Evolutionary conservation across 1,140 invertebrate genomes (phyloP).

Genomic region (Drosophila sp.): DNA sequence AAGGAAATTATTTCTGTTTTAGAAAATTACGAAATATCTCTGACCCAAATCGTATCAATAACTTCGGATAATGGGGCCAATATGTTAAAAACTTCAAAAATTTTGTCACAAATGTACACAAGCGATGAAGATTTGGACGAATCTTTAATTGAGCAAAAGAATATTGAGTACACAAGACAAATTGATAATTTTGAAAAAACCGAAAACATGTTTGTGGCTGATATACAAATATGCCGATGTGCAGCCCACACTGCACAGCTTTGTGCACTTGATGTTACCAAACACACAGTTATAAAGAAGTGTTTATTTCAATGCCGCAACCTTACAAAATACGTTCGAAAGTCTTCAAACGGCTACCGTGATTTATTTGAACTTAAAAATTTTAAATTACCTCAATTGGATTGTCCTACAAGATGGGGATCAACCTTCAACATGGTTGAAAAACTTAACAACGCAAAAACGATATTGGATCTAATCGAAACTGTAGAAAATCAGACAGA

Average conservation of each 20-base stretch:
- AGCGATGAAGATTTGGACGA: not conserved
- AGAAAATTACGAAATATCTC: conserved; percentile 14
- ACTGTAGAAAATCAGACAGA: conserved; percentile 33
- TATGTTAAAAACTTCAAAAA: conserved; percentile 2
- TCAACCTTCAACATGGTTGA: conserved; percentile 40
- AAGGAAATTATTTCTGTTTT: conserved; percentile 20
- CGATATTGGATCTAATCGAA: conserved; percentile 24
- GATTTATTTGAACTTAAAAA: conserved; percentile 31
- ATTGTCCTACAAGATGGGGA: conserved; percentile 39
- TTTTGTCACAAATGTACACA: conserved; percentile 12
- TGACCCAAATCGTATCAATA: conserved; percentile 23
- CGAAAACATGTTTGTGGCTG: conserved; percentile 5
- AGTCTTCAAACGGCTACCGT: conserved; percentile 27
- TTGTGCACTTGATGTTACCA: conserved; percentile 18
- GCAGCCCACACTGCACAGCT: conserved; percentile 20
- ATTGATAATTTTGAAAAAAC: too few relatives aligned
- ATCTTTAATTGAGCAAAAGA: too few relatives aligned
- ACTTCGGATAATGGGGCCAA: conserved; percentile 23
- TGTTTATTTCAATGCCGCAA: conserved; percentile 29
- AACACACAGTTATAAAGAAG: conserved; percentile 6
- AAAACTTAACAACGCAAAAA: conserved; percentile 24
- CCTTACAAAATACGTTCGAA: conserved; percentile 28
- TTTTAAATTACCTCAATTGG: conserved; percentile 31
- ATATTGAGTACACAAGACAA: too few relatives aligned
- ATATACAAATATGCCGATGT: too few relatives aligned